Evolutionary conservation across 92 coral and sea anemone genomes (phyloP), one percentile per base, ranked within the genome.

Genomic region (Epizoanthus ramosus): DNA sequence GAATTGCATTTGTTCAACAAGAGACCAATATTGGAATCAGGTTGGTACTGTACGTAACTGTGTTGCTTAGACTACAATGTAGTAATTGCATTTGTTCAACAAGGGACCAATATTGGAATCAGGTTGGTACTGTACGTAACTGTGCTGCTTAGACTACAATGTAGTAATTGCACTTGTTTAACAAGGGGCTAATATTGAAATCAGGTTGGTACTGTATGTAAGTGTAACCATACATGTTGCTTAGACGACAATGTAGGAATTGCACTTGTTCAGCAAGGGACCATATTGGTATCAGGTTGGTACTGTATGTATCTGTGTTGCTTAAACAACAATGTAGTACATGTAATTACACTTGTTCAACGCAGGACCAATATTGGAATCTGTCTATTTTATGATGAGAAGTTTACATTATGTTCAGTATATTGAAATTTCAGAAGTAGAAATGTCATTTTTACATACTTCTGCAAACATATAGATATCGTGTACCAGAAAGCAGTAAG

Each of bases 11-110:
- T 28, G 31, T 28, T 2, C 90, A 22, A 22, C 83, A 39, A 84
- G 98, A 87, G 92, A 93, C 60, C 90, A 88, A 61, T 95, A 93
- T 87, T 92, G 93, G 89, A 91, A 90, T 74, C 94, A 95, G 91
- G 98, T 93, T 67, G 71, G 89, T 63, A 12, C 22, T n/a, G 1
- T 45, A 3, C 6, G 43, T 37, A 3, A 10, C 15, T 50, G 54
- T 50, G 54, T 50, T 10, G 8, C 15, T 50, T 50, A 9, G 15
- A 50, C 54, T 10, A 50, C 14, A 13, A 10, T 37, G 43, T 37
- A 37, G 5, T 2, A 37, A 37, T 3, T 37, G 43, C 6, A 3
- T 3, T 37, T 37, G 5, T 65, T 81, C 91, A 23, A 22, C 83
- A 31, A 80, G 98, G 89, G 92, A 95, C 60, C 90, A 88, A 61